Percentiles rank a stretch among this genome's conserved stretches.
Conservation (phyloP, 2,888 invertebrate genomes). For the Lepidochitona cinerea region DNA sequence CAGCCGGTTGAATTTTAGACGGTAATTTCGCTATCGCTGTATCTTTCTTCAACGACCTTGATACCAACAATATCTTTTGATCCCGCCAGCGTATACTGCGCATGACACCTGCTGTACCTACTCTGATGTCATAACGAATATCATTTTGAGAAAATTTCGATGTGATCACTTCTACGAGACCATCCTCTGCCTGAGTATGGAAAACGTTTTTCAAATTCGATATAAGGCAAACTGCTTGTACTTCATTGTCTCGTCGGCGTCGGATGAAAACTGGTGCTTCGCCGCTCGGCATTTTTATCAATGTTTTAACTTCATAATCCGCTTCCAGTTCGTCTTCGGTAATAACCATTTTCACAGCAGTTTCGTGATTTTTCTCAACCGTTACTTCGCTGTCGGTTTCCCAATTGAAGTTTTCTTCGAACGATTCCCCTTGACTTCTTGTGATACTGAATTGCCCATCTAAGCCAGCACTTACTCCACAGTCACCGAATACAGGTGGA, state of each 20-base stretch:
- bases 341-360: conserved; percentile 41
- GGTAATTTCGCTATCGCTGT: not conserved
- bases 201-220: not conserved
- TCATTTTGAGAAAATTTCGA: not conserved
- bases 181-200: not conserved
- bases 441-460: conserved; percentile 47
- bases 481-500: conserved; percentile 45
- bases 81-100: conserved; percentile 41
- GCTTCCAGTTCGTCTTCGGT: conserved; percentile 51
- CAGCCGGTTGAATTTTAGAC: not conserved
- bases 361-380: conserved; percentile 49
- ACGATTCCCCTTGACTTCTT: conserved; percentile 41
- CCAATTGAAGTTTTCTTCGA: conserved; percentile 51
- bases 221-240: not conserved
- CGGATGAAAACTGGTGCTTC: conserved; percentile 43
- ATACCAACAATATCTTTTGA: conserved; percentile 43
- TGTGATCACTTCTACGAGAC: not conserved
- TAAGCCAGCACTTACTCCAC: conserved; percentile 48
- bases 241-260: not conserved
- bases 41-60: conserved; percentile 11
- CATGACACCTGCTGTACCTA: conserved; percentile 29
- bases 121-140: conserved; percentile 17
- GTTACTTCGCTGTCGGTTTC: conserved; percentile 54
- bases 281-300: conserved; percentile 49
- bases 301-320: conserved; percentile 49